These are phyloP conservation scores for Arctia plantaginis DNA, from an alignment of 2,888 invertebrate species.

Conservation along the genomic window DNA sequence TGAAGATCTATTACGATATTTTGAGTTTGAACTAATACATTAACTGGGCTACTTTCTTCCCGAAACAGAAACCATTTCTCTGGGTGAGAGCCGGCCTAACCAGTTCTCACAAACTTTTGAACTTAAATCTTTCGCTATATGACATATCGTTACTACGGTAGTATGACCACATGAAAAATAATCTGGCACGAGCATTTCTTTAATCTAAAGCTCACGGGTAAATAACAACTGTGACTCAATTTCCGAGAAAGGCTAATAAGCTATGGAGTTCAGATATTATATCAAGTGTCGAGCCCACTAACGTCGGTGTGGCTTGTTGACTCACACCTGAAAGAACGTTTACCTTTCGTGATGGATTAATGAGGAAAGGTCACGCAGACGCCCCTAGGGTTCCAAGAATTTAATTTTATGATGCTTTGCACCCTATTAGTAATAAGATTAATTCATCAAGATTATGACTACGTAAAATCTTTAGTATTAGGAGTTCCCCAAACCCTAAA, in stretches of 20 bases:
- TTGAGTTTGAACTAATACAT: no score
- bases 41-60: no score
- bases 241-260: conserved; percentile 41
- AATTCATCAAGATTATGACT: background rate
- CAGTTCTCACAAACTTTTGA: background rate
- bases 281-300: conserved; percentile 15
- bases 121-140: background rate
- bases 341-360: conserved; percentile 40
- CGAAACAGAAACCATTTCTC: background rate
- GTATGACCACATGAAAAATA: background rate
- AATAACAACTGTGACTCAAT: conserved; percentile 34
- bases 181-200: background rate
- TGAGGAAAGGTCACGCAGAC: conserved; percentile 36
- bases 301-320: conserved; percentile 43
- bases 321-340: conserved; percentile 33
- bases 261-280: conserved; percentile 28
- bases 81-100: background rate
- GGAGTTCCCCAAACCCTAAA: background rate
- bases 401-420: background rate
- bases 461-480: background rate
- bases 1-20: no score
- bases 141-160: background rate
- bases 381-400: conserved; percentile 31
- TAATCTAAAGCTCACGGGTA: conserved; percentile 4
- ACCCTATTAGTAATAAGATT: conserved; percentile 16